Conservation (phyloP, 2,888 invertebrate species). For the Caenorhabditis sulstoni region DNA sequence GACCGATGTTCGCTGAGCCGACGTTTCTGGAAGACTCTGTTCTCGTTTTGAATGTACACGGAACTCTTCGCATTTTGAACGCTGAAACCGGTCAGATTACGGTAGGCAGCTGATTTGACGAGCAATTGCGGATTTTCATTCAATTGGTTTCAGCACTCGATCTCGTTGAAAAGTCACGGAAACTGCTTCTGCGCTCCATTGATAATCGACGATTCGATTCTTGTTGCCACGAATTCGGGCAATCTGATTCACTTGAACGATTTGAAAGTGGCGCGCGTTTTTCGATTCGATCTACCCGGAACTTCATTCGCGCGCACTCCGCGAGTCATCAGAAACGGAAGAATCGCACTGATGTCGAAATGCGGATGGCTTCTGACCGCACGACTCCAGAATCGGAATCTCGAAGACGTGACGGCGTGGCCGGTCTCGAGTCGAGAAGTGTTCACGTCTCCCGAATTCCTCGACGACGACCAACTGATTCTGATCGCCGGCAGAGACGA, state of each 20-base stretch:
- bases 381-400: not conserved
- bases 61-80: conserved; percentile 8
- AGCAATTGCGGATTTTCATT: not conserved
- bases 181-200: conserved; percentile 44
- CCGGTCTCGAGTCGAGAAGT: conserved; percentile 23
- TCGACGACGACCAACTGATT: conserved; percentile 3
- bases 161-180: conserved; percentile 5
- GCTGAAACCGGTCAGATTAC: conserved; percentile 1
- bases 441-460: conserved; percentile 30
- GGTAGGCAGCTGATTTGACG: not conserved
- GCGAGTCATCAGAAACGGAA: not conserved
- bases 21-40: conserved; percentile 5
- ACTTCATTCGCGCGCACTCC: conserved; percentile 29
- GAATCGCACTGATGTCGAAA: conserved; percentile 17
- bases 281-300: conserved; percentile 14
- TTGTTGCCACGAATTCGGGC: conserved; percentile 29
- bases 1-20: conserved; percentile 32
- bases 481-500: conserved; percentile 42
- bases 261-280: not conserved
- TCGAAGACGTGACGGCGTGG: conserved; percentile 14
- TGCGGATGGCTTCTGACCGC: conserved; percentile 21
- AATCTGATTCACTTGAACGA: not conserved
- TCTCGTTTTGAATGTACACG: conserved; percentile 21
- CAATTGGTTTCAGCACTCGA: conserved; percentile 23
- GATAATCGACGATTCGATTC: not conserved